Evolutionary conservation across 1,140 invertebrate species (phyloP).

Genomic region (Acromyrmex charruanus): DNA sequence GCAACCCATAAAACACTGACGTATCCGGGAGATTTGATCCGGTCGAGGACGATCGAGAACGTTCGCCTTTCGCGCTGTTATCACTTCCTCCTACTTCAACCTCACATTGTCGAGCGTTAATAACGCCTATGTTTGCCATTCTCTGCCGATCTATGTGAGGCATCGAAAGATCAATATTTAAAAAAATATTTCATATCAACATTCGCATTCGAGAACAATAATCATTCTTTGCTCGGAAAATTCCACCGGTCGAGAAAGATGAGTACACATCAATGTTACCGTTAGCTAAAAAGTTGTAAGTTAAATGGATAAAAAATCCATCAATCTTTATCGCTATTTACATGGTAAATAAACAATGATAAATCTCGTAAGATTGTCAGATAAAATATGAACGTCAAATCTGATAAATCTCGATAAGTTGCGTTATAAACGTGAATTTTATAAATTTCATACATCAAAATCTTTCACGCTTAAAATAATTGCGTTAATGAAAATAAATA

Average conservation of each 20-base stretch:
- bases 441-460: background rate
- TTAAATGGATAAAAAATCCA: slow-evolving; percentile 21
- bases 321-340: background rate
- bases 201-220: slow-evolving; percentile 14
- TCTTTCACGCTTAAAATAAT: background rate
- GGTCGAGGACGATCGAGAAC: slow-evolving; percentile 28
- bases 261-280: background rate
- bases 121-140: slow-evolving; percentile 21
- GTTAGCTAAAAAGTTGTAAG: slow-evolving; percentile 1
- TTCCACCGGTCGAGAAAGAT: background rate
- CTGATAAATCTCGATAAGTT: background rate
- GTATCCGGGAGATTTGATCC: slow-evolving; percentile 54
- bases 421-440: background rate
- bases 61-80: slow-evolving; percentile 33
- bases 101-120: slow-evolving; percentile 22
- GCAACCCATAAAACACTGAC: slow-evolving; percentile 45
- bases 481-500: background rate
- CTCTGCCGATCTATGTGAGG: background rate
- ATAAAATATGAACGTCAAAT: background rate
- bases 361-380: background rate
- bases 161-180: slow-evolving; percentile 31
- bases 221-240: background rate
- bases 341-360: background rate
- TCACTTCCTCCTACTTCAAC: slow-evolving; percentile 19
- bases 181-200: slow-evolving; percentile 39